Conservation (phyloP, 1,140 invertebrate species). For the Drosophila busckii region DNA sequence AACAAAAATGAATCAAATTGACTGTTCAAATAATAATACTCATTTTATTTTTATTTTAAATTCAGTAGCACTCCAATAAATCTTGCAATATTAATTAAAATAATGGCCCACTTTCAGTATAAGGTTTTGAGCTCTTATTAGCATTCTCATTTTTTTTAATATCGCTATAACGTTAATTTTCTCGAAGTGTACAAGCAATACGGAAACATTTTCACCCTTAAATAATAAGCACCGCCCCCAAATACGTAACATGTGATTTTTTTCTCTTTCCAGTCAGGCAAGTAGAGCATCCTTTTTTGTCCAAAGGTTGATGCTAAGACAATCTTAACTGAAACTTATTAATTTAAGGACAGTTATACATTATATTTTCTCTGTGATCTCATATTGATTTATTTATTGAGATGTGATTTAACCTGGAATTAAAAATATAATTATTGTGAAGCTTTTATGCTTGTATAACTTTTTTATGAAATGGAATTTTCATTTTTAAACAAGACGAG, state of each 20-base stretch:
- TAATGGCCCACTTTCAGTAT: too few relatives aligned
- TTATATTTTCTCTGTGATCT: constrained; percentile 45
- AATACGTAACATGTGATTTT: constrained; percentile 51
- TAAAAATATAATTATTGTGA: constrained; percentile 40
- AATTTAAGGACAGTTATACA: constrained; percentile 66
- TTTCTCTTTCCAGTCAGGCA: constrained; percentile 50
- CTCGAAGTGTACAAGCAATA: constrained; percentile 28
- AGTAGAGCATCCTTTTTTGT: constrained; percentile 57
- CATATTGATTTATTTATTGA: constrained; percentile 49
- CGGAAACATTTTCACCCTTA: constrained; percentile 55
- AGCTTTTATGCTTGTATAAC: constrained; percentile 3
- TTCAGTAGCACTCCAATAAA: too few relatives aligned
- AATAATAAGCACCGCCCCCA: constrained; percentile 47
- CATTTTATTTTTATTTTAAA: too few relatives aligned
- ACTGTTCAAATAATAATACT: too few relatives aligned
- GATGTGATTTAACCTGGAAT: constrained; percentile 38
- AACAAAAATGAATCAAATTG: too few relatives aligned
- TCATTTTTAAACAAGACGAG: constrained; percentile 61
- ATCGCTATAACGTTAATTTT: too few relatives aligned
- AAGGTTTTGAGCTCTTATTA: too few relatives aligned
- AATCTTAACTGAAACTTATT: constrained; percentile 66
- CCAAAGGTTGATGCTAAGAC: constrained; percentile 55
- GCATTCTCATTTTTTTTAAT: too few relatives aligned
- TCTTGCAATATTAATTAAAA: too few relatives aligned
- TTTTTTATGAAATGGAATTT: constrained; percentile 60